phyloP scores from a whole-genome alignment of 1,140 invertebrate species.

The Polyergus mexicanus region DNA sequence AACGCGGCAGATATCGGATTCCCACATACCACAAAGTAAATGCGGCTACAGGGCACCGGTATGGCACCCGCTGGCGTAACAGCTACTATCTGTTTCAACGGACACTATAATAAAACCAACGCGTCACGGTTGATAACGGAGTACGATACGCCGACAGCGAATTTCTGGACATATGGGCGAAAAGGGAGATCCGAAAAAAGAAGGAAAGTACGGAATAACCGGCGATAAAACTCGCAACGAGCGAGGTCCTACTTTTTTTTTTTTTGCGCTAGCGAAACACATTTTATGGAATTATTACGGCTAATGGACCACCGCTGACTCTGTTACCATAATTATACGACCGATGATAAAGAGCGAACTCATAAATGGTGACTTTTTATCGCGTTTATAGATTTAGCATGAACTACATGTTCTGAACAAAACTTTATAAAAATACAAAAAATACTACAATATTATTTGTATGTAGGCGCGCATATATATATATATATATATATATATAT shows the following conservation, averaged over 20 bases:
- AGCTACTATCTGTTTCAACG: slow-evolving; percentile 41
- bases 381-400: slow-evolving; percentile 30
- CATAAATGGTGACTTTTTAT: slow-evolving; percentile 56
- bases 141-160: slow-evolving; percentile 41
- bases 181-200: slow-evolving; percentile 11
- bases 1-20: slow-evolving; percentile 27
- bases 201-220: slow-evolving; percentile 26
- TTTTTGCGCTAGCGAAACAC: slow-evolving; percentile 44
- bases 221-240: slow-evolving; percentile 70
- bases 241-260: slow-evolving; percentile 50
- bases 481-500: not conserved
- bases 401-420: slow-evolving; percentile 16
- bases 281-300: slow-evolving; percentile 76
- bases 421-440: not conserved
- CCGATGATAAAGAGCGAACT: slow-evolving; percentile 67
- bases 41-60: slow-evolving; percentile 11
- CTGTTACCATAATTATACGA: slow-evolving; percentile 70
- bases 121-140: not conserved
- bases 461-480: not conserved
- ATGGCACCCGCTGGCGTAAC: slow-evolving; percentile 20
- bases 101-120: slow-evolving; percentile 60
- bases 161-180: slow-evolving; percentile 65
- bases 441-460: not conserved
- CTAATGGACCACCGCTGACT: slow-evolving; percentile 70
- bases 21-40: slow-evolving; percentile 33